Percentiles rank a stretch among this genome's conserved stretches.
phyloP scores from a whole-genome alignment of 2,888 invertebrate species.

The Eupithecia dodoneata region DNA sequence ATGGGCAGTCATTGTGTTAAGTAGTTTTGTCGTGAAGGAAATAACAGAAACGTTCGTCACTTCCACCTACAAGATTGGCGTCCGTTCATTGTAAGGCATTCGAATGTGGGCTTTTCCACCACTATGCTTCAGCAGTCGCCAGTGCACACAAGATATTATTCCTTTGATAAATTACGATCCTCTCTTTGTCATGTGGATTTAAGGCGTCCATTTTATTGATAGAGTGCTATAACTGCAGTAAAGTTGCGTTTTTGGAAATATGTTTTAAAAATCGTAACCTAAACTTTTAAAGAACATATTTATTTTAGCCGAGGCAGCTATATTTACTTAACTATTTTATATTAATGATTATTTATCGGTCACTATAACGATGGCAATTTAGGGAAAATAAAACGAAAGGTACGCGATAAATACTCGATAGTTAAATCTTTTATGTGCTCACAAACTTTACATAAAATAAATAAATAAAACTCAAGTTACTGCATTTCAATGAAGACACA shows the following conservation, averaged over 20 bases:
- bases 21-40: too few species aligned
- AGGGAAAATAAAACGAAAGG: too few species aligned
- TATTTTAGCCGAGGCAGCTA: too few species aligned
- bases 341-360: too few species aligned
- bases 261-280: neutral
- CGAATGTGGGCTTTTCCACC: neutral
- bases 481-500: neutral
- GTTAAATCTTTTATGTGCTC: too few species aligned
- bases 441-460: neutral
- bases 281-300: too few species aligned
- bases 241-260: neutral
- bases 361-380: too few species aligned
- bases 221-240: neutral
- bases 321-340: too few species aligned
- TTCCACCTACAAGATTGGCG: too few species aligned
- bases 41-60: too few species aligned
- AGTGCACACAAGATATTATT: conserved; percentile 2
- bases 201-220: conserved; percentile 22
- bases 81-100: neutral
- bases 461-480: neutral
- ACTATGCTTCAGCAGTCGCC: neutral
- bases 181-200: conserved; percentile 19
- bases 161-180: neutral
- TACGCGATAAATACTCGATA: too few species aligned
- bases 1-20: too few species aligned